Base-by-base conservation (phyloP, 2,888 invertebrate genomes). In the Ceramica pisi region DNA sequence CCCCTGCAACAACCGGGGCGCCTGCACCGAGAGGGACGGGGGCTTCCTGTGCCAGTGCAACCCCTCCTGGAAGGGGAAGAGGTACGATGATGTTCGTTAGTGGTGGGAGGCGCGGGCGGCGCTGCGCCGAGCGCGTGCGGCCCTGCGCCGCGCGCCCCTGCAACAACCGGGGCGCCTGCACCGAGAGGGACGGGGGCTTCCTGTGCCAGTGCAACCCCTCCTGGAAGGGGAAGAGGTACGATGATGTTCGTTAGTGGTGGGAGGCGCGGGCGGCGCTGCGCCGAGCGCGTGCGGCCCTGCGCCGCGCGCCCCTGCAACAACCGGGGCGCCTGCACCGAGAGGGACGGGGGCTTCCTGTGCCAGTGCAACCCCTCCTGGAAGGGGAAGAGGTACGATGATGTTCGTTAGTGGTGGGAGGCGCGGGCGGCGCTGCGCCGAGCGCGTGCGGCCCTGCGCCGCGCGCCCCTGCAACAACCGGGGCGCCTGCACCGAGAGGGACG, bases 401-500 rank as follows among this genome's bases (percentile, higher is more conserved):
- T n/a, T n/a, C n/a, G n/a, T n/a, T n/a, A n/a, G n/a, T n/a, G n/a
- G n/a, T n/a, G n/a, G n/a, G n/a, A n/a, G 97, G 92, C 96, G 96
- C 70, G 84, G 84, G 0, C 68, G 77, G 10, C 73, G 97, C 9
- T 98, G 73, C 48, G 77, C 73, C 9, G 73, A 73, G 12, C 96
- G 97, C 75, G 96, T 97, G 63, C 96, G 97, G 55, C 97, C 98
- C 0, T 98, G 98, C 91, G 97, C 97, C 26, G 96, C 97, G 0
- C 96, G 97, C 81, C 98, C 98, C 0, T 98, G 98, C 90, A 97
- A 97, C 90, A 97, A 97, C 70, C 95, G 98, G 23, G 98, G 98
- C 3, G 96, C 97, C 26, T 98, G 98, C 89, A 93, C 97, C 16
- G 97, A 97, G 85, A 94, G 96, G 60, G 97, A 97, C 78, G 97